Conservation (phyloP, 2,888 invertebrate species). For the Hemaris fuciformis region DNA sequence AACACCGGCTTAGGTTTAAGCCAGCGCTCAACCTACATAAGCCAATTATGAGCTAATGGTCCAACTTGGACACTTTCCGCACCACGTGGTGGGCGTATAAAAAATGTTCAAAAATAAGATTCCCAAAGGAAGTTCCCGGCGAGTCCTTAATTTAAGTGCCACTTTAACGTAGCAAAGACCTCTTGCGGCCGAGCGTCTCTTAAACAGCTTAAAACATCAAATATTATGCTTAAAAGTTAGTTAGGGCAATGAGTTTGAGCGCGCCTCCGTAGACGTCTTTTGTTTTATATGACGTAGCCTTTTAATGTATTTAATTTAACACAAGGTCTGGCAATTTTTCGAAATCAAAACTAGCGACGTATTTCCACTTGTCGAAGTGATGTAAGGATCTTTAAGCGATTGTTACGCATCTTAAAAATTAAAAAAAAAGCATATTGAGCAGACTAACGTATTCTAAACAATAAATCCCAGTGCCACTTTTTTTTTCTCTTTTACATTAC, state of each 20-base stretch:
- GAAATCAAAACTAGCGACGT: no score
- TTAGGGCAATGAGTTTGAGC: neutral
- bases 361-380: no score
- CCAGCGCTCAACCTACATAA: neutral
- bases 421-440: no score
- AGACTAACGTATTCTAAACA: no score
- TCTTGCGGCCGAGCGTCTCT: slow-evolving; percentile 34
- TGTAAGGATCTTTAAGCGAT: no score
- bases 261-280: neutral
- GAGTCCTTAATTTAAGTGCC: slow-evolving; percentile 48
- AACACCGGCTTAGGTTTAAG: neutral
- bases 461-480: no score
- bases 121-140: slow-evolving; percentile 36
- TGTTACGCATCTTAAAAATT: no score
- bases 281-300: neutral
- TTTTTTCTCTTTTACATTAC: no score
- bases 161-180: slow-evolving; percentile 34
- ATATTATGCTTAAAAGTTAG: slow-evolving; percentile 33
- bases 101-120: slow-evolving; percentile 27
- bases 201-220: slow-evolving; percentile 34
- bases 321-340: no score
- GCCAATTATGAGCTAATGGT: slow-evolving; percentile 7
- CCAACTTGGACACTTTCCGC: neutral
- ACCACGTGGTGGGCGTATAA: slow-evolving; percentile 13
- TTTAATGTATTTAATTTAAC: neutral